Conservation (phyloP, 2,797 vertebrate genomes). For the Peromyscus aztecus region DNA sequence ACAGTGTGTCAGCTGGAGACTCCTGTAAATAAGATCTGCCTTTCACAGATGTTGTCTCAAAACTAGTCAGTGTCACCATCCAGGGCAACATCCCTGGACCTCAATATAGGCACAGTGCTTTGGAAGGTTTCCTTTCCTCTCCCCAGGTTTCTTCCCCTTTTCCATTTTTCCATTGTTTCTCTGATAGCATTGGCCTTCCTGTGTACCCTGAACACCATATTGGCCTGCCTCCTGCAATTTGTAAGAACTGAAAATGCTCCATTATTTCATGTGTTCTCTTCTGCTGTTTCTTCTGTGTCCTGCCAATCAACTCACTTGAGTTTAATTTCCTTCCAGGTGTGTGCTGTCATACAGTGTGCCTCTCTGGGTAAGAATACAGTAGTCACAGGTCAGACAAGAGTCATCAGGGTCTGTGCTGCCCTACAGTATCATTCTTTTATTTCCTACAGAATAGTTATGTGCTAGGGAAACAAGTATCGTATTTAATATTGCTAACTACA, state of each 20-base stretch:
- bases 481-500: not conserved
- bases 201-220: accelerated
- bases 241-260: not conserved
- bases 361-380: not conserved
- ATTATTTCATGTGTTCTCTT: not conserved
- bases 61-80: not conserved
- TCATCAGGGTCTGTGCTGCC: not conserved
- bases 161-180: accelerated
- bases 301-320: accelerated
- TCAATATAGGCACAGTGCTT: not conserved
- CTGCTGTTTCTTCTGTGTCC: not conserved
- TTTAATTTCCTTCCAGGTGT: not conserved
- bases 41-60: not conserved
- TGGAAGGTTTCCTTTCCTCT: not conserved
- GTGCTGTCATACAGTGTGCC: not conserved
- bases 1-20: not conserved
- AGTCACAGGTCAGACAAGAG: not conserved
- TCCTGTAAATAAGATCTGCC: not conserved
- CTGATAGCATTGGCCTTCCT: not conserved
- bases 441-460: not conserved
- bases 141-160: not conserved
- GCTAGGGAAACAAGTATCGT: not conserved
- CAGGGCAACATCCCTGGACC: accelerated
- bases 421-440: not conserved
- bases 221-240: not conserved